Conservation (phyloP, 2,888 invertebrate species). For the Troides aeacus region DNA sequence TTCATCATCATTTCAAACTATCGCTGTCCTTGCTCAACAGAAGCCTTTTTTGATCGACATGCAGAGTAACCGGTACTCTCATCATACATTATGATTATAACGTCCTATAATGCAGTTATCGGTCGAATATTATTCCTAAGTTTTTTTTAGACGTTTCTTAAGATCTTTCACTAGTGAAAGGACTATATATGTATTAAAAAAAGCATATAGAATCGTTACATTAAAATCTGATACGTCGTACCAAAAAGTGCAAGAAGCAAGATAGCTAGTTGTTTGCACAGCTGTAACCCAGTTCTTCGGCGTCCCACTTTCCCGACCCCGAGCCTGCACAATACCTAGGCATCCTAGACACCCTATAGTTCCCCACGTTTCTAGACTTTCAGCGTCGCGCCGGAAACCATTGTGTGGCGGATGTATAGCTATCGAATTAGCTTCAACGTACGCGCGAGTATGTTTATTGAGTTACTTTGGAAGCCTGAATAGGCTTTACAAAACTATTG, state of each 20-base stretch:
- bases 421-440: conserved; percentile 33
- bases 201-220: background rate
- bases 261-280: conserved; percentile 40
- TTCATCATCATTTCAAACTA: no score
- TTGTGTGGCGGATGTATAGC: conserved; percentile 29
- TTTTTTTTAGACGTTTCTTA: no score
- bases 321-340: conserved; percentile 48
- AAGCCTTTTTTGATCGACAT: no score
- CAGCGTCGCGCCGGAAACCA: conserved; percentile 21
- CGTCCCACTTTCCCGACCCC: conserved; percentile 62
- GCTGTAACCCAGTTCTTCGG: conserved; percentile 51
- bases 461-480: conserved; percentile 10
- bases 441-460: conserved; percentile 12
- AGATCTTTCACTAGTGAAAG: no score
- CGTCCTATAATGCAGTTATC: no score
- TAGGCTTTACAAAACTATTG: background rate
- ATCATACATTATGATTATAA: no score
- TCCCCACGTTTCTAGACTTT: conserved; percentile 10
- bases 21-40: no score
- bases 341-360: conserved; percentile 32
- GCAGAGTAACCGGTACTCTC: no score
- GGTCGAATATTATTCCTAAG: no score
- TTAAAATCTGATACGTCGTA: background rate
- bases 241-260: conserved; percentile 10
- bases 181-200: background rate